These are phyloP conservation scores for Danaus plexippus DNA, from an alignment of 1,140 invertebrate genomes.

Conservation along the genomic window DNA sequence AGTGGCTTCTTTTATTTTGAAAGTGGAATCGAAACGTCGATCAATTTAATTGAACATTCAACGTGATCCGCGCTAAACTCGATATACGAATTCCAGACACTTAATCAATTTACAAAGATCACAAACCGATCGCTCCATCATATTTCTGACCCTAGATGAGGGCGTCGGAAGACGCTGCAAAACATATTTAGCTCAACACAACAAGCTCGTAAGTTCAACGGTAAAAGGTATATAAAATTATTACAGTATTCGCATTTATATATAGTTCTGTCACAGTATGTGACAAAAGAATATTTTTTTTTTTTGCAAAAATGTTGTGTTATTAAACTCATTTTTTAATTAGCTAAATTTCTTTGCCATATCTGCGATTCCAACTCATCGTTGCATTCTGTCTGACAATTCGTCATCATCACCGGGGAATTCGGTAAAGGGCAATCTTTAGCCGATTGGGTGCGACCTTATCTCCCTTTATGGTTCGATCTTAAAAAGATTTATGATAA, in stretches of 20 bases:
- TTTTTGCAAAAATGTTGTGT: not conserved
- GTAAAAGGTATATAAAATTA: too few species aligned
- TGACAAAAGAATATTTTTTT: conserved; percentile 1
- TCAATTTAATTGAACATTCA: conserved; percentile 64
- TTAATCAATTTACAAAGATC: conserved; percentile 62
- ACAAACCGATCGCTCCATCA: conserved; percentile 41
- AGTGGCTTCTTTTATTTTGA: conserved; percentile 16
- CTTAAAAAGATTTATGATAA: conserved; percentile 72
- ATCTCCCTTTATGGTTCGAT: conserved; percentile 68
- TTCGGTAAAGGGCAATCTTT: conserved; percentile 65
- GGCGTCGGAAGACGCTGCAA: too few species aligned
- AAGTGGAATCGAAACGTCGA: conserved; percentile 39
- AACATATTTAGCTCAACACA: conserved; percentile 1
- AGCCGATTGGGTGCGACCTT: conserved; percentile 67
- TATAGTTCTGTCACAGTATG: conserved; percentile 1
- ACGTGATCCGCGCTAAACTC: conserved; percentile 39
- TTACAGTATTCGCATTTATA: not conserved
- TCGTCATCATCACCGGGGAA: conserved; percentile 53
- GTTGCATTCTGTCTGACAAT: conserved; percentile 43
- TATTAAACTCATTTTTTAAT: too few species aligned
- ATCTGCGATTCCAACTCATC: conserved; percentile 27
- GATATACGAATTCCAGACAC: conserved; percentile 52
- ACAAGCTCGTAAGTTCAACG: too few species aligned
- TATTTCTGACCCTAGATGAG: conserved; percentile 28
- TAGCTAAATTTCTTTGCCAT: not conserved